Conservation (phyloP, 2,113 vertebrate species). For the Pardalotus punctatus region DNA sequence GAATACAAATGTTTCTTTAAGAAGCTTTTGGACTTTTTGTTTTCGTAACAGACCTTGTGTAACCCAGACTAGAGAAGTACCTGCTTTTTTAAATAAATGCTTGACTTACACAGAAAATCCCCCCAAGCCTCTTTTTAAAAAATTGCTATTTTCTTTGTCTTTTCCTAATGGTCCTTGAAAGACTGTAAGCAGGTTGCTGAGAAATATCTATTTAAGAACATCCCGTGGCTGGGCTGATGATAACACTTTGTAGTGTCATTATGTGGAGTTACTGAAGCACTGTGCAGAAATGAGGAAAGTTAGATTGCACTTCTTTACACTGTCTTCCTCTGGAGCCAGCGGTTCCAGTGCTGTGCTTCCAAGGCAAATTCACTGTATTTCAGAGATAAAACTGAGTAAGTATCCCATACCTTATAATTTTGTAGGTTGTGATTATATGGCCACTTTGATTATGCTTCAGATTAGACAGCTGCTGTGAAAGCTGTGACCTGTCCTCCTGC, state of each 20-base stretch:
- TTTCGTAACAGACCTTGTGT: background rate
- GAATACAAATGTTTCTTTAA: background rate
- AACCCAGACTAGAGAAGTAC: background rate
- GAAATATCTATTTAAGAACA: background rate
- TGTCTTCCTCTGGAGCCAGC: background rate
- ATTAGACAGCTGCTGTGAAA: background rate
- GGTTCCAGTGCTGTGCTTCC: background rate
- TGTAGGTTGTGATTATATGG: background rate
- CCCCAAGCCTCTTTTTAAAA: background rate
- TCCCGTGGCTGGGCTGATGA: background rate
- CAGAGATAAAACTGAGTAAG: background rate
- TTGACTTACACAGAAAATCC: background rate
- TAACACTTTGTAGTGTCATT: background rate
- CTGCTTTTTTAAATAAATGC: background rate
- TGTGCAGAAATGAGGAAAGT: background rate
- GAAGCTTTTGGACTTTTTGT: background rate
- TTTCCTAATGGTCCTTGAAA: constrained; percentile 3
- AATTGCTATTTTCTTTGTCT: background rate
- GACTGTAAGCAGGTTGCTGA: background rate
- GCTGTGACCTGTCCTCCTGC: background rate
- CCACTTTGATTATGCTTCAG: background rate
- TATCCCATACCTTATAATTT: background rate
- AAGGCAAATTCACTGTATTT: background rate
- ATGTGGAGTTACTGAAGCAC: background rate
- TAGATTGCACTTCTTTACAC: background rate